These are phyloP conservation scores for Holothuria scabra DNA, from an alignment of 53 echinoderm and acorn worm genomes.

Conservation along the genomic window DNA sequence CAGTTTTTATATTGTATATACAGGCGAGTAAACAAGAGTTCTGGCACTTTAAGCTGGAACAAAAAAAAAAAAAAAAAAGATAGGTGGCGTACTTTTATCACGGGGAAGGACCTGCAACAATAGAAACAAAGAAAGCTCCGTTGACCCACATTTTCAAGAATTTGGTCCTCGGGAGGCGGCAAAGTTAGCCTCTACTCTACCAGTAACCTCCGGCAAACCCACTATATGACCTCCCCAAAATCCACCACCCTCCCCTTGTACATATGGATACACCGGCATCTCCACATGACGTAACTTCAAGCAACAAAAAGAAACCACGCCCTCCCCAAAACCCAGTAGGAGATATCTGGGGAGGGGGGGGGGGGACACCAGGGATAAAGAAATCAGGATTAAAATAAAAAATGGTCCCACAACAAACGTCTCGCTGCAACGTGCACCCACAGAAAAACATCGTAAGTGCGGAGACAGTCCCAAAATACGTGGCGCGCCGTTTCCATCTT, in stretches of 20 bases:
- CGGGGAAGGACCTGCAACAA: background rate
- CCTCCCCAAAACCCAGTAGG: background rate
- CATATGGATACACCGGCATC: background rate
- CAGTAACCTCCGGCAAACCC: background rate
- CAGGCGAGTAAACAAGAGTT: too few relatives aligned
- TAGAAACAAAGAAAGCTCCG: background rate
- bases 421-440: constrained; percentile 14
- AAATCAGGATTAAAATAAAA: background rate
- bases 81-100: too few relatives aligned
- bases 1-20: too few relatives aligned
- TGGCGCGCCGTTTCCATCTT: constrained; percentile 12
- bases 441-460: constrained; percentile 1
- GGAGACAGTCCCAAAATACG: constrained; percentile 47
- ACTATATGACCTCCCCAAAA: background rate
- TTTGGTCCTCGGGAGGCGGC: background rate
- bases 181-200: background rate
- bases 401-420: background rate
- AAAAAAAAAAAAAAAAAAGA: too few relatives aligned
- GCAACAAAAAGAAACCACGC: constrained; percentile 8
- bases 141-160: background rate
- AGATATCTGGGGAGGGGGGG: background rate
- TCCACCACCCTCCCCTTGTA: background rate
- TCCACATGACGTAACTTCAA: constrained; percentile 7
- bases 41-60: too few relatives aligned
- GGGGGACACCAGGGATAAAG: constrained; percentile 9